phyloP scores from a whole-genome alignment of 2,113 vertebrate genomes.

The Zonotrichia leucophrys region DNA sequence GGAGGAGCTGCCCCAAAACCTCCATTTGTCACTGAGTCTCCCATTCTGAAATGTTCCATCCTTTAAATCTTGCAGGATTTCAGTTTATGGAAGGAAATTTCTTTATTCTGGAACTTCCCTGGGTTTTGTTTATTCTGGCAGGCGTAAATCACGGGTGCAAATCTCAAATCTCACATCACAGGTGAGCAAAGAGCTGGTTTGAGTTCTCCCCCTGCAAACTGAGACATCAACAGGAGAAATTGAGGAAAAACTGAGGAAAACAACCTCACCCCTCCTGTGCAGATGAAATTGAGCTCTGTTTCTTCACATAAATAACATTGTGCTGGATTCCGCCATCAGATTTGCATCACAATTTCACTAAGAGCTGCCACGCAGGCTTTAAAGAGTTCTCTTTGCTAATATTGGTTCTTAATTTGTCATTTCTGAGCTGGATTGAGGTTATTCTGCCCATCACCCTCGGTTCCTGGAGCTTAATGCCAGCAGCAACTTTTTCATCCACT shows the following conservation, averaged over 20 bases:
- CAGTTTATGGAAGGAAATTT: rapidly evolving
- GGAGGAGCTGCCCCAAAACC: neutral
- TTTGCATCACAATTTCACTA: neutral
- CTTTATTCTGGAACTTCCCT: neutral
- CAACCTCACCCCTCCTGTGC: neutral
- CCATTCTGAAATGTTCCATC: neutral
- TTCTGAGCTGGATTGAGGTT: neutral
- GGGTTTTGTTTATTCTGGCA: neutral
- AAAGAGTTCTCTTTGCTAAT: neutral
- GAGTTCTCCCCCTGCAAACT: neutral
- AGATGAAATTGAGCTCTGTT: neutral
- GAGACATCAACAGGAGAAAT: neutral
- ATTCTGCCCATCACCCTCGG: neutral
- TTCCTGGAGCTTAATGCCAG: neutral
- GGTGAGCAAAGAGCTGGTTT: neutral
- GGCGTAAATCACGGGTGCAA: neutral
- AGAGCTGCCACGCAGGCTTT: neutral
- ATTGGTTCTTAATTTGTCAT: neutral
- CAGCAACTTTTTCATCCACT: neutral
- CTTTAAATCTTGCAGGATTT: neutral
- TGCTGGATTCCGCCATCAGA: neutral
- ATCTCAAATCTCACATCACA: neutral
- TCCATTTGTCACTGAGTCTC: neutral
- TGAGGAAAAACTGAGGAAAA: rapidly evolving
- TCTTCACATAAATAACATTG: neutral